Conservation (phyloP, 1,140 invertebrate species). For the Meteorus sp. region DNA sequence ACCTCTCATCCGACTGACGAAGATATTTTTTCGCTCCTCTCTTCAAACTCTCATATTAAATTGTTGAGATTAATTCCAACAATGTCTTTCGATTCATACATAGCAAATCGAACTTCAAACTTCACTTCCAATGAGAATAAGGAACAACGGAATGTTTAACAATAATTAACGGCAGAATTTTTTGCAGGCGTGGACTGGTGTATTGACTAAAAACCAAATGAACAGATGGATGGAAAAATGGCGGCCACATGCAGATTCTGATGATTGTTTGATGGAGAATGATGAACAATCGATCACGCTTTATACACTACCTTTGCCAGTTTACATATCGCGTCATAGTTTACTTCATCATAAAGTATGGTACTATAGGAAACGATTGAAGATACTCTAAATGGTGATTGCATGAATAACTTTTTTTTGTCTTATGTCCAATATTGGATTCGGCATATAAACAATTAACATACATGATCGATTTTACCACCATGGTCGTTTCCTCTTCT, state of each 20-base stretch:
- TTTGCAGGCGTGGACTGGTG: constrained; percentile 44
- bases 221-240: constrained; percentile 43
- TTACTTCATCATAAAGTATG: neutral
- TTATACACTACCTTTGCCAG: constrained; percentile 1
- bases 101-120: neutral
- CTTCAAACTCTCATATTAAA: constrained; percentile 1
- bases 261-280: neutral
- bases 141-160: neutral
- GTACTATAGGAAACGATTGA: neutral
- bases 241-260: neutral
- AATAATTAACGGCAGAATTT: neutral
- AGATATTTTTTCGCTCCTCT: neutral
- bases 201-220: constrained; percentile 34
- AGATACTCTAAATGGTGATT: neutral
- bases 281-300: neutral
- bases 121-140: too few relatives aligned
- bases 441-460: constrained; percentile 2
- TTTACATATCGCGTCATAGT: neutral
- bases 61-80: constrained; percentile 11
- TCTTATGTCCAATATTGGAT: neutral
- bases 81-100: too few relatives aligned
- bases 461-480: neutral
- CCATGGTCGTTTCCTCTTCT: constrained; percentile 21
- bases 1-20: too few relatives aligned
- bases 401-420: neutral